Base-by-base conservation (phyloP, 92 coral and sea anemone species). In the Phenganax subtilis region DNA sequence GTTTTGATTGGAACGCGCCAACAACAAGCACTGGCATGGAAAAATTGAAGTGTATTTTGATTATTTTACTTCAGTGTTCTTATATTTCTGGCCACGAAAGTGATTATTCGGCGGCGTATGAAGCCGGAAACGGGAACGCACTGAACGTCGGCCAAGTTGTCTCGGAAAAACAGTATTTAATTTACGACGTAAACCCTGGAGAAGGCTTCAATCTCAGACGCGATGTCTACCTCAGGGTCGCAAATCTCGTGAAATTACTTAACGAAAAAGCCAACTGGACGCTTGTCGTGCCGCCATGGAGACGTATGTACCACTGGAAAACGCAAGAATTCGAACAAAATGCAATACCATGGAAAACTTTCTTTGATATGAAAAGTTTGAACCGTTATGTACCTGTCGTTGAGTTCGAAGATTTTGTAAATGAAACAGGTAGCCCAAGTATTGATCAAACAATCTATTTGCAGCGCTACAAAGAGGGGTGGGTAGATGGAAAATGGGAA, bases 201-300 rank as follows among this genome's bases (percentile, higher is more conserved):
- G 99, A 96, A 57, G 99, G 99, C 2, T 96, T 96, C 83, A 96
- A 96, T 82, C 79, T 96, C 44, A 86, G 99, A 54, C 81, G 99
- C 84, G 99, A 96, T 62, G 99, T 96, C 44, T 96, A 96, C 78
- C 84, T 96, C 87, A 84, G 99, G 64, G 93, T 87, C 0, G 91
- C 99, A 82, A 96, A 96, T 77, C 84, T 96, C 82, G 72, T 96
- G 82, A 84, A 90, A 76, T 72, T 92, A 51, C 84, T 96, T 0
- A 89, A 88, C 62, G 89, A 92, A 74, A 90, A 90, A 70, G 90
- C 89, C 82, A 86, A 92, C 67, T 96, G 99, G 99, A 86, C 93
- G 51, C 86, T 96, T 71, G 99, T 96, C 75, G 91, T 91, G 37
- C 99, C 99, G 30, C 97, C 99, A 14, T 96, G 99, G 99, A 85